Percentiles rank a stretch among this genome's conserved stretches.
Conservation (phyloP, 2,888 invertebrate genomes). For the Nomada fucata region DNA sequence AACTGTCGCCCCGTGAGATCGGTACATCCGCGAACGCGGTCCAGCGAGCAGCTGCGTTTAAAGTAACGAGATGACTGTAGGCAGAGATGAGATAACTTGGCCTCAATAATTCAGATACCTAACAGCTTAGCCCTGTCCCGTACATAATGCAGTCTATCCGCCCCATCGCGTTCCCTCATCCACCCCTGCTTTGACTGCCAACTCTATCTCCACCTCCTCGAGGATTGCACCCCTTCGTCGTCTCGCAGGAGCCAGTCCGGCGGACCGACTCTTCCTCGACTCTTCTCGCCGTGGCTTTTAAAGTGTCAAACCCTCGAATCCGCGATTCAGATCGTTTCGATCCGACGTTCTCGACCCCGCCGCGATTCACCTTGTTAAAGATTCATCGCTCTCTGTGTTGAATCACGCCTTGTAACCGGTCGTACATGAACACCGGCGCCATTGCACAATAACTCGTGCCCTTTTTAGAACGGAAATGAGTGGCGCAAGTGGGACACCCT, state of each 20-base stretch:
- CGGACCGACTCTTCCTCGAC: constrained; percentile 62
- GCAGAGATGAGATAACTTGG: constrained; percentile 82
- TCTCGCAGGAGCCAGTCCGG: constrained; percentile 56
- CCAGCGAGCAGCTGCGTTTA: constrained; percentile 78
- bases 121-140: constrained; percentile 84
- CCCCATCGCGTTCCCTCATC: constrained; percentile 59
- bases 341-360: constrained; percentile 56
- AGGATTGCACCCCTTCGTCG: constrained; percentile 43
- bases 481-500: background rate
- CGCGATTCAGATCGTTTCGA: constrained; percentile 66
- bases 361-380: constrained; percentile 78
- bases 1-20: background rate
- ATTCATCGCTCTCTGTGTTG: constrained; percentile 80
- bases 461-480: background rate
- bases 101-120: constrained; percentile 83
- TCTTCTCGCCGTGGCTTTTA: constrained; percentile 83
- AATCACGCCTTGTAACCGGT: constrained; percentile 79
- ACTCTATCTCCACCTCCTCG: constrained; percentile 57
- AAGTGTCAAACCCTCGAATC: constrained; percentile 82
- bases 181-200: constrained; percentile 68
- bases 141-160: constrained; percentile 83
- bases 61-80: constrained; percentile 83
- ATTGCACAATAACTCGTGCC: constrained; percentile 9
- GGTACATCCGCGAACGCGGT: constrained; percentile 43
- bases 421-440: constrained; percentile 69